Evolutionary conservation across 2,797 vertebrate genomes (phyloP).

Genomic region (Hoplostethus atlanticus): DNA sequence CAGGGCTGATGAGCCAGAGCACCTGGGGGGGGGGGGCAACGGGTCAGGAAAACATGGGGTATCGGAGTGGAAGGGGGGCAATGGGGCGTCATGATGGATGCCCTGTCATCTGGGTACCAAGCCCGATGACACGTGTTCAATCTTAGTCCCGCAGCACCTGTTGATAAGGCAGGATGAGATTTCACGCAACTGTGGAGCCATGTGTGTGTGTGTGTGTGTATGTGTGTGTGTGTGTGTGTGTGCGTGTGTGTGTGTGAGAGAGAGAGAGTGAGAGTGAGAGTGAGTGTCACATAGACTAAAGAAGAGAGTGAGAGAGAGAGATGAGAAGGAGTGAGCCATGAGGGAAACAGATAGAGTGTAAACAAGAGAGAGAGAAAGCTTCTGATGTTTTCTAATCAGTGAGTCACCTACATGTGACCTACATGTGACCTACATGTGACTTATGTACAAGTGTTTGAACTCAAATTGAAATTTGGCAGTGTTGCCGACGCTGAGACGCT

Average conservation of each 20-base stretch:
- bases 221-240: not conserved
- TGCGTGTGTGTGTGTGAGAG: not conserved
- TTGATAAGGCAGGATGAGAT: conserved; percentile 58
- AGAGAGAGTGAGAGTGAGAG: not conserved
- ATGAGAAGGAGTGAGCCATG: not conserved
- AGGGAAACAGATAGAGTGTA: not conserved
- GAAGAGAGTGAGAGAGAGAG: not conserved
- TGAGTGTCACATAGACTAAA: not conserved
- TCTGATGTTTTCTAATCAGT: too few relatives aligned
- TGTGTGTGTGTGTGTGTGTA: conserved; percentile 1
- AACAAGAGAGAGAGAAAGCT: not conserved
- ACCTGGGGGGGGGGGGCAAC: conserved; percentile 49
- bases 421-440: too few relatives aligned
- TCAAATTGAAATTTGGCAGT: too few relatives aligned
- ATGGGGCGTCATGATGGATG: conserved; percentile 57
- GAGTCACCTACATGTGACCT: too few relatives aligned
- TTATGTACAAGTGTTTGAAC: too few relatives aligned
- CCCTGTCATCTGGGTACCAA: conserved; percentile 47
- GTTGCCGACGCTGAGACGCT: too few relatives aligned
- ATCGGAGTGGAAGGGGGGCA: conserved; percentile 21
- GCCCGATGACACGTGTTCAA: conserved; percentile 59
- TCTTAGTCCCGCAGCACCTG: conserved; percentile 61
- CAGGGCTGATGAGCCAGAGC: conserved; percentile 62
- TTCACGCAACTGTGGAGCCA: conserved; percentile 40
- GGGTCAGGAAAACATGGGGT: conserved; percentile 30